These are phyloP conservation scores for Aleiodes leptofemur DNA, from an alignment of 2,888 invertebrate genomes.

Conservation along the genomic window DNA sequence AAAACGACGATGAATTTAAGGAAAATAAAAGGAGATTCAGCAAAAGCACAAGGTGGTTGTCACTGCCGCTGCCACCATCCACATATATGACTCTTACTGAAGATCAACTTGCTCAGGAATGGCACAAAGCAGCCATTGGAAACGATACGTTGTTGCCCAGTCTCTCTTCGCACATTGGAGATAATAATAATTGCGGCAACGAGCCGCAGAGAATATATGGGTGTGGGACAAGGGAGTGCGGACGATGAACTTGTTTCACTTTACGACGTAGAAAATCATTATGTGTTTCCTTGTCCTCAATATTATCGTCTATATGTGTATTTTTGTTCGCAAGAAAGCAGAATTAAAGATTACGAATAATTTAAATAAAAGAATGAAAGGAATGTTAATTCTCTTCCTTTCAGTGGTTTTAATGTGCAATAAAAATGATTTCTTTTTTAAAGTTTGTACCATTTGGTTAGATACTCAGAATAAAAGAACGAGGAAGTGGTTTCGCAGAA, in stretches of 20 bases:
- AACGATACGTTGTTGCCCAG: not conserved
- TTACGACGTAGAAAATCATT: slow-evolving; percentile 36
- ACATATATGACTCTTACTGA: slow-evolving; percentile 33
- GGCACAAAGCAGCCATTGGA: slow-evolving; percentile 49
- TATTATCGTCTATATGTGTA: slow-evolving; percentile 9
- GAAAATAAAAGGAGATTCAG: slow-evolving; percentile 16
- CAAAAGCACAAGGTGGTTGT: slow-evolving; percentile 53
- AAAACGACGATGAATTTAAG: slow-evolving; percentile 14
- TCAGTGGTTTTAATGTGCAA: not conserved
- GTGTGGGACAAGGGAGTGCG: slow-evolving; percentile 54
- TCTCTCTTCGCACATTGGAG: slow-evolving; percentile 36
- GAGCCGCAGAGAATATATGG: slow-evolving; percentile 30
- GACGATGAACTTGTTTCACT: slow-evolving; percentile 61
- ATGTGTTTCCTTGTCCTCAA: slow-evolving; percentile 20
- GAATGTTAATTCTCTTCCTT: not conserved
- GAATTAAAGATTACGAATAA: not conserved
- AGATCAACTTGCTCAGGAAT: slow-evolving; percentile 49
- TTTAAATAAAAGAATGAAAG: not conserved
- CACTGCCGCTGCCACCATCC: not conserved
- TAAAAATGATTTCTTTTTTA: not conserved
- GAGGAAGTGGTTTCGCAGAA: slow-evolving; percentile 65
- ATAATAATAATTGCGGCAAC: slow-evolving; percentile 49
- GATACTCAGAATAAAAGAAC: slow-evolving; percentile 53
- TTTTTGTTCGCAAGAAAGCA: not conserved
- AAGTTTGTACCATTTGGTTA: not conserved